Evolutionary conservation across 35 echinoderm and acorn worm genomes (phyloP), one percentile per base, ranked within the genome.

Genomic region (Eucidaris tribuloides): DNA sequence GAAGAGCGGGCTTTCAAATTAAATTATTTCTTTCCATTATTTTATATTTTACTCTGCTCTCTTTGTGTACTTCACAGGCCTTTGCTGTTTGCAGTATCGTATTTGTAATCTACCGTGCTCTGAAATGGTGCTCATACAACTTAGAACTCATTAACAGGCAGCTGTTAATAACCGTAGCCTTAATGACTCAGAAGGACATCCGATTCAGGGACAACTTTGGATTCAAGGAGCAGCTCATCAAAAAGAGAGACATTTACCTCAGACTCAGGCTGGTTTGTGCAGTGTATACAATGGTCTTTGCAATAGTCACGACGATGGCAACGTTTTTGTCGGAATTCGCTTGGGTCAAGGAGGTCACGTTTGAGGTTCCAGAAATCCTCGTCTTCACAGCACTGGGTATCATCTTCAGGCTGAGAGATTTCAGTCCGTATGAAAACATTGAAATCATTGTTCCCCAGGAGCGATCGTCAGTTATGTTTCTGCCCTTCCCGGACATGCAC

Each of bases 91-190:
- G 85, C 62, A 89, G 90, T 61, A 92, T 97, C 40, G 82, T 93
- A 2, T 97, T 97, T 54, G 86, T 92, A 11, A 90, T 97, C 60
- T 97, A 92, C 41, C 89, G 90, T 27, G 82, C 85, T 48, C 64
- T 93, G 13, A 93, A 97, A 65, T 98, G 95, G 95, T 93, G 90
- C 87, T 90, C 95, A 31, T 93, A 89, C 60, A 98, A 93, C 39
- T 46, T 98, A 38, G 90, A 93, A 27, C 34, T 86, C 11, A 68
- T 98, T 22, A 85, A 89, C 49, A 62, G 83, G 11, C 95, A 98
- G 79, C 43, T 98, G 7, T 20, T 92, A 3, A 83, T 82, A 30
- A 88, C 82, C 7, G 43, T 60, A 23, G 76, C 81, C 59, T 50
- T 89, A 58, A 84, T 93, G 34, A 65, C 41, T n/a, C 82, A 89